Percentiles rank a stretch among this genome's conserved stretches.
Evolutionary conservation across 2,113 vertebrate species (phyloP).

Genomic region (Eublepharis macularius): DNA sequence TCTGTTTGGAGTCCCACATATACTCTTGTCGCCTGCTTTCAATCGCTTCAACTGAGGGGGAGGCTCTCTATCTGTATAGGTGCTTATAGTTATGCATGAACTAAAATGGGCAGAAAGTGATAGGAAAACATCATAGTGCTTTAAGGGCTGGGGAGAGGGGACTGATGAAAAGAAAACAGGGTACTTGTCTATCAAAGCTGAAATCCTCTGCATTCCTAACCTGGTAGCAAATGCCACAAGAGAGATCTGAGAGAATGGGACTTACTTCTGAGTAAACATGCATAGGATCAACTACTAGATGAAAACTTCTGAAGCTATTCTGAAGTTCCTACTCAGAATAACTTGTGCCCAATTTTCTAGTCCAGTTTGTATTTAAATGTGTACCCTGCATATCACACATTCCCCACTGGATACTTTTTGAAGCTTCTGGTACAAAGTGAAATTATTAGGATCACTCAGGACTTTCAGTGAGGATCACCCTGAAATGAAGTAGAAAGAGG

Average conservation of each 20-base stretch:
- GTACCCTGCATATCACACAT: not conserved
- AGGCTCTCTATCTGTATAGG: no score
- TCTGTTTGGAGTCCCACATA: no score
- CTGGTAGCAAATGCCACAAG: not conserved
- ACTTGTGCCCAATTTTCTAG: constrained; percentile 22
- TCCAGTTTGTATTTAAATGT: not conserved
- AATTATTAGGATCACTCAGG: constrained; percentile 35
- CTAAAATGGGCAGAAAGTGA: not conserved
- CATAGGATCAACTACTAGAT: no score
- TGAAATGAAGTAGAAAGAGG: constrained; percentile 21
- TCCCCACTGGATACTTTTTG: constrained; percentile 23
- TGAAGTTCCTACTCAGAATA: not conserved
- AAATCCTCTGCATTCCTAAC: not conserved
- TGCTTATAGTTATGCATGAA: no score
- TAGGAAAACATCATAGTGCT: not conserved
- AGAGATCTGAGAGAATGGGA: no score
- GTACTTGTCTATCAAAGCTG: not conserved
- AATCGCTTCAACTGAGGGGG: not conserved
- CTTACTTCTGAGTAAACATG: not conserved
- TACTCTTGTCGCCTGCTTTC: not conserved
- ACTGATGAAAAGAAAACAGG: not conserved
- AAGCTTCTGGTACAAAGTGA: constrained; percentile 44
- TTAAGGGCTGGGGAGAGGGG: not conserved
- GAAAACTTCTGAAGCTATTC: no score
- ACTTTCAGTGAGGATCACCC: constrained; percentile 32